Percentiles rank a stretch among this genome's conserved stretches.
These are phyloP conservation scores for Cylas formicarius DNA, from an alignment of 1,140 invertebrate species.

Conservation along the genomic window DNA sequence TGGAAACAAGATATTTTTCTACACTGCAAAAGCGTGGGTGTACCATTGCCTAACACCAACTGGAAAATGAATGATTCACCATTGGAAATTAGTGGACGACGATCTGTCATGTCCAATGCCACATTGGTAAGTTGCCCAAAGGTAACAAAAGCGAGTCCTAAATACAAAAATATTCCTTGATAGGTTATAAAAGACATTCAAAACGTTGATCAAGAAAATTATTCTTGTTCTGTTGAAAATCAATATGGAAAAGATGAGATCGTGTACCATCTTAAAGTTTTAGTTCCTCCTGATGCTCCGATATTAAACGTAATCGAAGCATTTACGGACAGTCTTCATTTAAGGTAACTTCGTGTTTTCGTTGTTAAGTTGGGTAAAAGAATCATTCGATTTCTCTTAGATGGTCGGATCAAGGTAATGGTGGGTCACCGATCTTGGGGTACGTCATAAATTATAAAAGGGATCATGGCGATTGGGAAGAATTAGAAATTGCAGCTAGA, in stretches of 20 bases:
- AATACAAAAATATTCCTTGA: constrained; percentile 20
- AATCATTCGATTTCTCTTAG: constrained; percentile 6
- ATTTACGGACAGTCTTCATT: constrained; percentile 60
- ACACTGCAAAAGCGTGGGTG: constrained; percentile 72
- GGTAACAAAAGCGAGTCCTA: constrained; percentile 51
- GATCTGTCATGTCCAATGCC: constrained; percentile 55
- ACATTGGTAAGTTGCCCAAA: constrained; percentile 54
- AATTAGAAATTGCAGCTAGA: constrained; percentile 71
- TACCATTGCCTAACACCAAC: constrained; percentile 61
- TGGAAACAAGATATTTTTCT: constrained; percentile 79
- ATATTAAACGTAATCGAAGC: constrained; percentile 60
- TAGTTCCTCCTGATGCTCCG: constrained; percentile 62
- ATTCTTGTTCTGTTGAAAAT: constrained; percentile 81
- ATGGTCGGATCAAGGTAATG: constrained; percentile 55
- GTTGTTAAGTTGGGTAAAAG: constrained; percentile 49
- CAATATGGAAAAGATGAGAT: constrained; percentile 78
- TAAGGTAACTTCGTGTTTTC: constrained; percentile 45
- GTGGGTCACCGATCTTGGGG: constrained; percentile 64
- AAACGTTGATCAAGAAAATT: constrained; percentile 79
- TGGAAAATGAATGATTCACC: constrained; percentile 67
- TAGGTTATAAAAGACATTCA: constrained; percentile 63
- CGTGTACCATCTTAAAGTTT: constrained; percentile 60
- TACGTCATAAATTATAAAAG: constrained; percentile 83
- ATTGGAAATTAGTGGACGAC: constrained; percentile 61
- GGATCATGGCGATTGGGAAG: constrained; percentile 84